phyloP scores from a whole-genome alignment of 2,797 vertebrate species.

The Nasua narica region DNA sequence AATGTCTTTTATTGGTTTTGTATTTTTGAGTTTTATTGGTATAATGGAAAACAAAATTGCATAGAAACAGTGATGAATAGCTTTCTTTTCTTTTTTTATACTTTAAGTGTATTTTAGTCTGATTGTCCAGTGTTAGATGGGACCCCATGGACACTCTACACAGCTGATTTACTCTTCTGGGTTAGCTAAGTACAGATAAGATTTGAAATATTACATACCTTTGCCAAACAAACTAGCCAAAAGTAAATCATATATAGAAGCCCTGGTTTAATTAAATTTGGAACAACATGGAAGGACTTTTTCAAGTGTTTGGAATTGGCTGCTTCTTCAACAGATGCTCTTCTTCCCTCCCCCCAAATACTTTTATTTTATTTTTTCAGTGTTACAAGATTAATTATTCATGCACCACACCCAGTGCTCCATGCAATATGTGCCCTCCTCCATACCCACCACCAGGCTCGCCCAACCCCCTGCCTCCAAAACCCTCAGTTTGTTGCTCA shows the following conservation, averaged over 20 bases:
- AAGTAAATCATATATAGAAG: background rate
- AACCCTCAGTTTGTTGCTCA: too few species aligned
- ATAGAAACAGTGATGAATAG: conserved; percentile 3
- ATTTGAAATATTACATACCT: background rate
- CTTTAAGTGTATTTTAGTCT: background rate
- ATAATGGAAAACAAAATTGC: conserved; percentile 43
- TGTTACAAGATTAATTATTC: too few species aligned
- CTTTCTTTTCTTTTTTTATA: conserved; percentile 14
- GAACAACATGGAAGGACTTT: background rate
- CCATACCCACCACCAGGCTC: too few species aligned
- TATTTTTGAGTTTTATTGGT: conserved; percentile 19
- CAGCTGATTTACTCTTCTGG: conserved; percentile 33
- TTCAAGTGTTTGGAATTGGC: background rate
- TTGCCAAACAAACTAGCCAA: background rate
- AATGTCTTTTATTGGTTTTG: conserved; percentile 47
- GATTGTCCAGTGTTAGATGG: conserved; percentile 44
- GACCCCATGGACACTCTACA: background rate
- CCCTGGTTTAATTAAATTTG: background rate
- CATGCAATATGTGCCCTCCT: too few species aligned
- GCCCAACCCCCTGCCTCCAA: too few species aligned
- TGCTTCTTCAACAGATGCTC: background rate
- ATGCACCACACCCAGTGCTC: too few species aligned
- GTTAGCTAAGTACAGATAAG: background rate
- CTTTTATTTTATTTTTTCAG: too few species aligned
- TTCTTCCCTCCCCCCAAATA: too few species aligned